phyloP scores from a whole-genome alignment of 2,888 invertebrate genomes.

The Cephus sareptanus region DNA sequence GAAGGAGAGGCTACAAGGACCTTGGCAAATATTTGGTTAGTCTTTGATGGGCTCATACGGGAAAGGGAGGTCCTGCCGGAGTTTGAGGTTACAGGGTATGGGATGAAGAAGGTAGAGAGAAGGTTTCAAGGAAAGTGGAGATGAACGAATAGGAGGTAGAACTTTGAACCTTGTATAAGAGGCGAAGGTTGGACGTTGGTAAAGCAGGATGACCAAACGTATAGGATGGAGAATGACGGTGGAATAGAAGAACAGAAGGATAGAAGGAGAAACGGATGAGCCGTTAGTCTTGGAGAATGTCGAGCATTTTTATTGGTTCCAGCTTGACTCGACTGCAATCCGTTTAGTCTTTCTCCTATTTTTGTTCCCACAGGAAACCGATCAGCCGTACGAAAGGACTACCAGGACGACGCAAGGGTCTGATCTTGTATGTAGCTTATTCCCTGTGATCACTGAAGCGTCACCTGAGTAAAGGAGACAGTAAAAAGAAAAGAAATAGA shows the following conservation, averaged over 20 bases:
- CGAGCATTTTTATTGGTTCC: slow-evolving; percentile 62
- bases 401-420: slow-evolving; percentile 17
- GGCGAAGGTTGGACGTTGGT: slow-evolving; percentile 11
- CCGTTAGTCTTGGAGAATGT: slow-evolving; percentile 61
- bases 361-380: slow-evolving; percentile 27
- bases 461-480: slow-evolving; percentile 29
- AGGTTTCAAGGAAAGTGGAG: slow-evolving; percentile 20
- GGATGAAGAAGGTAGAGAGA: slow-evolving; percentile 11
- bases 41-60: slow-evolving; percentile 54
- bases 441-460: slow-evolving; percentile 35
- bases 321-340: slow-evolving; percentile 26
- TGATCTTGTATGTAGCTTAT: slow-evolving; percentile 31
- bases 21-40: slow-evolving; percentile 49
- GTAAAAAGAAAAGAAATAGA: slow-evolving; percentile 19
- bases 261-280: slow-evolving; percentile 53
- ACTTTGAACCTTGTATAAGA: slow-evolving; percentile 12
- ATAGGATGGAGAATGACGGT: slow-evolving; percentile 26
- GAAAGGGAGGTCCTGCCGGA: slow-evolving; percentile 8
- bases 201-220: slow-evolving; percentile 20
- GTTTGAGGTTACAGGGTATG: slow-evolving; percentile 9
- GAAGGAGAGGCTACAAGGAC: slow-evolving; percentile 27
- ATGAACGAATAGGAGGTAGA: slow-evolving; percentile 18
- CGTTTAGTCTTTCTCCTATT: slow-evolving; percentile 18
- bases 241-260: slow-evolving; percentile 29
- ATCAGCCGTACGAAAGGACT: slow-evolving; percentile 36